Evolutionary conservation across 2,888 invertebrate genomes (phyloP).

Genomic region (Kuschelorhynchus macadamiae): DNA sequence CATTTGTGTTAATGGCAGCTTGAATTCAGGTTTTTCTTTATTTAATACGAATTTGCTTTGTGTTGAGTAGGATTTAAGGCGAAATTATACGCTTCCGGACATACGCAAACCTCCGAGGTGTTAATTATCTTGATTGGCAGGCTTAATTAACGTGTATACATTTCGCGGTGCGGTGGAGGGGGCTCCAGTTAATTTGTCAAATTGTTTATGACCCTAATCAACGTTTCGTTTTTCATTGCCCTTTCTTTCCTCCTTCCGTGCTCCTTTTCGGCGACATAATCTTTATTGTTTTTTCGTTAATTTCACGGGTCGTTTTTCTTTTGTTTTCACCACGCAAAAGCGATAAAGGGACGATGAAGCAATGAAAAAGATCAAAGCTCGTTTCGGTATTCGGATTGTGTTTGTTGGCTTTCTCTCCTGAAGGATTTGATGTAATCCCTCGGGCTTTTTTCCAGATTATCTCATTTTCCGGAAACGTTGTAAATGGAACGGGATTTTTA

Average conservation of each 20-base stretch:
- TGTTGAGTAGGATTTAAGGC: background rate
- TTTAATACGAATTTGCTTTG: background rate
- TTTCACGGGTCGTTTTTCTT: conserved; percentile 39
- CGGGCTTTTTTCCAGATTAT: too few species aligned
- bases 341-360: conserved; percentile 5
- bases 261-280: conserved; percentile 16
- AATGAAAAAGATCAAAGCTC: too few species aligned
- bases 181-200: conserved; percentile 63
- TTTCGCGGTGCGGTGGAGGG: conserved; percentile 57
- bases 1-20: conserved; percentile 43
- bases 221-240: conserved; percentile 50
- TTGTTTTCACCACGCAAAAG: conserved; percentile 24
- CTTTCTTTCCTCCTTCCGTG: conserved; percentile 18
- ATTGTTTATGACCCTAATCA: conserved; percentile 55
- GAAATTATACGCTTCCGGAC: background rate
- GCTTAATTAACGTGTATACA: conserved; percentile 62
- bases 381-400: too few species aligned
- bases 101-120: conserved; percentile 38
- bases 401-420: too few species aligned
- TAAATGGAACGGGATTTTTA: too few species aligned
- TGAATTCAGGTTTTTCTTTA: conserved; percentile 19
- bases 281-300: conserved; percentile 28
- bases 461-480: too few species aligned
- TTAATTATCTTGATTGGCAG: conserved; percentile 63
- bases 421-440: too few species aligned